Base-by-base conservation (phyloP, 2,113 vertebrate genomes). In the Agapornis roseicollis region DNA sequence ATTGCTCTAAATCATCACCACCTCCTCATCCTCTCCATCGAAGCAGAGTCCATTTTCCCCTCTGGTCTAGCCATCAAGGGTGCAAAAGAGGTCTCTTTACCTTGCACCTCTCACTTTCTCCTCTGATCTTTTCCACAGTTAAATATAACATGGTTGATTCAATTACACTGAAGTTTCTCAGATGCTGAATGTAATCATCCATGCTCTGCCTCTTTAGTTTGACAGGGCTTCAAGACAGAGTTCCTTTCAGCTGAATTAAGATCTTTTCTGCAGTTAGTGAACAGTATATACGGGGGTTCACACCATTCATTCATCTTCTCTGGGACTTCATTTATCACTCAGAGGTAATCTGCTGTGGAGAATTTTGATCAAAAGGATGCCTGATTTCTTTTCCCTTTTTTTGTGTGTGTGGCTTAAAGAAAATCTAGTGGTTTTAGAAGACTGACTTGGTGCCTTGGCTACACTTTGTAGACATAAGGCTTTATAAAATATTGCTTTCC, bases 221-320 rank as follows among this genome's bases (percentile, higher is more conserved):
- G 10, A 91, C 89, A 94, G 81, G 64, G 50, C 87, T 95, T 80
- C 80, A 85, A 92, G 73, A 77, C 90, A 89, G 88, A 88, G 83
- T 55, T 94, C 84, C 71, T 70, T 95, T 80, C 90, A 94, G 91
- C 42, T 73, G 94, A 94, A 97, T 96, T 89, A 94, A 96, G 95
- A 96, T 91, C 92, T 96, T 94, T 95, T 64, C 76, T 5, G 13
- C 71, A 88, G 95, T 92, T 83, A 92, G 92, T 89, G 94, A 92
- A 46, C 13, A 80, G 86, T 92, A 63, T 88, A 89, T 88, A 92
- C 85, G 91, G 60, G 74, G 78, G 66, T 80, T 94, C 87, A 71
- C 9, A 58, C 89, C 92, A 83, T 88, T 97, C 94, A 96, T 96
- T 96, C 94, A 88, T 96, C 95, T 96, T 94, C 94, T 70, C 74